These are phyloP conservation scores for Lithophane socia DNA, from an alignment of 2,888 invertebrate species.

Conservation along the genomic window DNA sequence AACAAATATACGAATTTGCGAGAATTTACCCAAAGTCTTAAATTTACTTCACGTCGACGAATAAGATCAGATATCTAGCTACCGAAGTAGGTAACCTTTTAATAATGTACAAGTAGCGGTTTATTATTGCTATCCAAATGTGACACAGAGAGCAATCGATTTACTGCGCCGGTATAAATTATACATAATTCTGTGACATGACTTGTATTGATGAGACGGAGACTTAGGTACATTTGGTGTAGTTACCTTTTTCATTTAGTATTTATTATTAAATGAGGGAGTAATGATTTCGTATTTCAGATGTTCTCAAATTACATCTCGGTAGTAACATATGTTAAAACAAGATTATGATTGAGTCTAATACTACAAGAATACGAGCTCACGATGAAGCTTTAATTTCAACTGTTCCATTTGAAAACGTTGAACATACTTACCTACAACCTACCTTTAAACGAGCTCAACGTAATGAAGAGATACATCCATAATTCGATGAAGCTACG, in stretches of 20 bases:
- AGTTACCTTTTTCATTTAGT: too few relatives aligned
- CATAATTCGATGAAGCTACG: conserved; percentile 50
- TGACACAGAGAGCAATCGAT: not conserved
- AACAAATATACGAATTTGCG: conserved; percentile 47
- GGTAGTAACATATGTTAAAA: not conserved
- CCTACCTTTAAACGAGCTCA: conserved; percentile 2
- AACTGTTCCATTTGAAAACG: not conserved
- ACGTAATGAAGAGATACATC: conserved; percentile 46
- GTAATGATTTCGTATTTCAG: not conserved
- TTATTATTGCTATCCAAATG: not conserved
- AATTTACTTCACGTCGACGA: conserved; percentile 8
- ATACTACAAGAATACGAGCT: not conserved
- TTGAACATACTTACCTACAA: not conserved
- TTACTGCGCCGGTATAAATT: not conserved
- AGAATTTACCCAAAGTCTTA: conserved; percentile 24
- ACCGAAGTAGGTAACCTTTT: conserved; percentile 23
- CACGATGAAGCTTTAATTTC: not conserved
- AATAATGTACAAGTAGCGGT: not conserved
- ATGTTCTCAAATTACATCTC: not conserved
- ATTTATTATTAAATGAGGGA: not conserved
- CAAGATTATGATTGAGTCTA: not conserved
- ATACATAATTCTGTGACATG: not conserved
- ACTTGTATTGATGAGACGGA: not conserved
- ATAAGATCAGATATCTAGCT: conserved; percentile 25
- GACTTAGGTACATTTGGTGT: not conserved